A percentile compares a stretch with the other conserved stretches of the same genome.
These are phyloP conservation scores for Himalopsyche japonica DNA, from an alignment of 2,888 invertebrate species.

Conservation along the genomic window DNA sequence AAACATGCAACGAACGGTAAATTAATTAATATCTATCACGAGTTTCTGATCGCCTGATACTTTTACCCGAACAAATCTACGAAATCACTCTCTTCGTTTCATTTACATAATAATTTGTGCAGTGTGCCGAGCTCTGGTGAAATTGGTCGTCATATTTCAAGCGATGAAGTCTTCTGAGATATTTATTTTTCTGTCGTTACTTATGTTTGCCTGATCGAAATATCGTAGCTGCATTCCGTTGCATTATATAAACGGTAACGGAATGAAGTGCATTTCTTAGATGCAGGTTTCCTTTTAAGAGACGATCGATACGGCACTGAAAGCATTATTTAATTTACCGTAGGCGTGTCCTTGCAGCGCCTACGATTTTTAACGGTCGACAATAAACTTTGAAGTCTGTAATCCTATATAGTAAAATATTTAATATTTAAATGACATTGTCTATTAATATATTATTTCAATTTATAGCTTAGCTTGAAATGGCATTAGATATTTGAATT, in stretches of 20 bases:
- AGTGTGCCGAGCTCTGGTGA: too few species aligned
- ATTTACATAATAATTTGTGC: neutral
- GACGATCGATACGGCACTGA: neutral
- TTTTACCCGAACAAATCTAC: neutral
- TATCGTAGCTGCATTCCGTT: neutral
- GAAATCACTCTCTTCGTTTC: neutral
- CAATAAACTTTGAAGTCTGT: neutral
- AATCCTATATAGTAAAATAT: neutral
- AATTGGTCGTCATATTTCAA: too few species aligned
- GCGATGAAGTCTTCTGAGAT: too few species aligned
- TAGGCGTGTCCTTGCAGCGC: neutral
- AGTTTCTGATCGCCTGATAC: neutral
- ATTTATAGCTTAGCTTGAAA: too few species aligned
- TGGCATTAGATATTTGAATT: too few species aligned
- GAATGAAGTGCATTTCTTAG: neutral
- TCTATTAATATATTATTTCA: too few species aligned
- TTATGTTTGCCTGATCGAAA: neutral
- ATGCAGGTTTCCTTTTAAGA: neutral
- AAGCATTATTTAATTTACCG: neutral
- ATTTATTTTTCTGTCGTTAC: neutral
- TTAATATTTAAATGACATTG: neutral
- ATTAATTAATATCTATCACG: neutral
- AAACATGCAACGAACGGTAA: neutral
- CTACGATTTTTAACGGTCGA: neutral
- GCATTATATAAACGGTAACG: neutral